Conservation (phyloP, 2,797 vertebrate genomes). For the Rhinatrema bivittatum region DNA sequence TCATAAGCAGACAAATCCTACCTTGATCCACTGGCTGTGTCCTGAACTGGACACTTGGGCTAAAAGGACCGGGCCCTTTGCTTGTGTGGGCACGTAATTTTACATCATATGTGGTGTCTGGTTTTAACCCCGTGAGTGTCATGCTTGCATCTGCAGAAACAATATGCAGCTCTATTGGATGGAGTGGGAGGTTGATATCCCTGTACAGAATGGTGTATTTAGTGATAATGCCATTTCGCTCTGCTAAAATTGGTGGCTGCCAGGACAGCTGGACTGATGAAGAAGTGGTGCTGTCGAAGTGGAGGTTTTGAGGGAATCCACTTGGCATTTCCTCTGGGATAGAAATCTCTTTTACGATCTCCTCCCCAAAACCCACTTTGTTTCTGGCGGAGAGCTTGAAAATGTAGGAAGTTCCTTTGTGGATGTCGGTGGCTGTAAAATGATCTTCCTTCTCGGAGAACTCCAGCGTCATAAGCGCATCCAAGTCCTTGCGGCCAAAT, state of each 20-base stretch:
- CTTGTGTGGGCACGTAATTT: constrained; percentile 99
- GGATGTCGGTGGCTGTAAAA: constrained; percentile 95
- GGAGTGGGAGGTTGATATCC: constrained; percentile 94
- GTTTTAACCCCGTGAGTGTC: constrained; percentile 87
- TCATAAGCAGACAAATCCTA: constrained; percentile 87
- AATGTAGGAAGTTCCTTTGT: constrained; percentile 88
- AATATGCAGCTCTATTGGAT: constrained; percentile 87
- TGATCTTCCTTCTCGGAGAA: constrained; percentile 94
- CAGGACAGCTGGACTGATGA: constrained; percentile 88
- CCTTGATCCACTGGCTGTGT: constrained; percentile 98
- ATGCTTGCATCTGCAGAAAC: constrained; percentile 82
- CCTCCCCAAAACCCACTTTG: constrained; percentile 96
- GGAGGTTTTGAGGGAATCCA: constrained; percentile 90
- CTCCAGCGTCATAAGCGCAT: constrained; percentile 81
- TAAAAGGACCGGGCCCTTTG: constrained; percentile 98
- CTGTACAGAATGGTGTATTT: constrained; percentile 93
- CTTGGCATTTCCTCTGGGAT: constrained; percentile 85
- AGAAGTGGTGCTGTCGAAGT: constrained; percentile 81
- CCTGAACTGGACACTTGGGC: constrained; percentile 99
- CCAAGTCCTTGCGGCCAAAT: constrained; percentile 89
- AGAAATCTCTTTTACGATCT: constrained; percentile 90
- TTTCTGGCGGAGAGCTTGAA: constrained; percentile 94
- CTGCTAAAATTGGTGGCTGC: constrained; percentile 80
- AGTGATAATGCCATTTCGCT: constrained; percentile 86
- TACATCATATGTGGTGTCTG: constrained; percentile 98